Evolutionary conservation across 2,888 invertebrate species (phyloP).

Genomic region (Catocala nupta): DNA sequence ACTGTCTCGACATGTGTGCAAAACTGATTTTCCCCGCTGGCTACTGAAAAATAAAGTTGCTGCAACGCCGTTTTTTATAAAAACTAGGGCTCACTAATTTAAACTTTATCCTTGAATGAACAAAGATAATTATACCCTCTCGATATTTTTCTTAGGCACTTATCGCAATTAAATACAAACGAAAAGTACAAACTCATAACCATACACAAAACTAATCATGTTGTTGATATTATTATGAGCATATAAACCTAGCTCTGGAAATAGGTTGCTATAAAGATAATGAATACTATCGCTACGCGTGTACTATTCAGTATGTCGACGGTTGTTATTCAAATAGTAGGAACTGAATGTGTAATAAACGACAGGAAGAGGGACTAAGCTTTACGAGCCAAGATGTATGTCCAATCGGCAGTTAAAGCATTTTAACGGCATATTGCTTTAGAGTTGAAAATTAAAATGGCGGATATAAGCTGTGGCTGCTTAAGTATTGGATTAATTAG

Average conservation of each 20-base stretch:
- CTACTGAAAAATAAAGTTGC: slow-evolving; percentile 48
- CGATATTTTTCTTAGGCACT: too few species aligned
- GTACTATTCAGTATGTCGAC: slow-evolving; percentile 36
- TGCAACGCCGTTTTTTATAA: slow-evolving; percentile 1
- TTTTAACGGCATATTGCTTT: slow-evolving; percentile 77
- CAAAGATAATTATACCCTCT: too few species aligned
- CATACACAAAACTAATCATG: slow-evolving; percentile 2
- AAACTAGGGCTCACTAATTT: too few species aligned
- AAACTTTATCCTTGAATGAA: too few species aligned
- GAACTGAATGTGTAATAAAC: slow-evolving; percentile 67
- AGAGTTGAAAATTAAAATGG: slow-evolving; percentile 72
- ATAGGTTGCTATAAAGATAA: slow-evolving; percentile 50
- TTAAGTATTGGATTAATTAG: slow-evolving; percentile 73
- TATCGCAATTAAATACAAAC: not conserved
- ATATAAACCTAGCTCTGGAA: slow-evolving; percentile 18
- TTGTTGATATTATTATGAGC: slow-evolving; percentile 17
- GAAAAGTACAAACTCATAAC: not conserved
- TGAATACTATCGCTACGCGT: slow-evolving; percentile 43
- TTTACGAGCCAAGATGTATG: slow-evolving; percentile 77
- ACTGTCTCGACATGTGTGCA: slow-evolving; percentile 64
- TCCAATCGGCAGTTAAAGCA: slow-evolving; percentile 74
- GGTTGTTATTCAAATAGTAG: slow-evolving; percentile 62
- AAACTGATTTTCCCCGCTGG: slow-evolving; percentile 56
- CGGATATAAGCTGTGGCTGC: slow-evolving; percentile 63
- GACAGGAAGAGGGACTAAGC: slow-evolving; percentile 70